Percentiles rank a stretch among this genome's conserved stretches.
phyloP scores from a whole-genome alignment of 2,113 vertebrate species.

The Callipepla californica region DNA sequence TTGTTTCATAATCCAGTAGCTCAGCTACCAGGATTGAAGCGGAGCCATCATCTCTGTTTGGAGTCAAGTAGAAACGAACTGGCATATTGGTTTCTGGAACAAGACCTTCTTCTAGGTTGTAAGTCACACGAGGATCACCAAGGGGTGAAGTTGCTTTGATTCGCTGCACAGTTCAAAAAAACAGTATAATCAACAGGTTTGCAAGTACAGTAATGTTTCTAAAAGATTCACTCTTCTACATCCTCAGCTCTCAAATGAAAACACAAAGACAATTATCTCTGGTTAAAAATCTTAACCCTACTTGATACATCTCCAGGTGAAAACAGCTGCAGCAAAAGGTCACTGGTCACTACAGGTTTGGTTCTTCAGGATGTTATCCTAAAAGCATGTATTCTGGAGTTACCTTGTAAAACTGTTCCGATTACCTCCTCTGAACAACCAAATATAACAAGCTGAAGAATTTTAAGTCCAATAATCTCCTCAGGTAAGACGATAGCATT shows the following conservation, averaged over 20 bases:
- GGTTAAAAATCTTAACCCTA: not conserved
- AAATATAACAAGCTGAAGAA: not conserved
- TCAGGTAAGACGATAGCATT: not conserved
- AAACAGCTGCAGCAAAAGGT: not conserved
- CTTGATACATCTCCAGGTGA: not conserved
- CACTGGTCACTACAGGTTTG: not conserved
- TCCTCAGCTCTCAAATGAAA: not conserved
- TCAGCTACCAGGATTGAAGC: constrained; percentile 89
- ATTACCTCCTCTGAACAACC: not conserved
- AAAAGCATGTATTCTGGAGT: not conserved
- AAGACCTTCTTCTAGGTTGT: constrained; percentile 89
- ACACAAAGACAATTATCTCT: not conserved
- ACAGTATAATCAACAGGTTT: not conserved
- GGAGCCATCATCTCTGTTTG: constrained; percentile 88
- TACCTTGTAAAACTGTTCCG: not conserved
- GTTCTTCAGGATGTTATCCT: not conserved
- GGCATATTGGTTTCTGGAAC: constrained; percentile 91
- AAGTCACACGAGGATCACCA: constrained; percentile 88
- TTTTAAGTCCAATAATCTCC: not conserved
- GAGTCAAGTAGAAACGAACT: constrained; percentile 88
- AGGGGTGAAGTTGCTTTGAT: constrained; percentile 88
- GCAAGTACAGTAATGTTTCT: not conserved
- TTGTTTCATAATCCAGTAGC: constrained; percentile 88
- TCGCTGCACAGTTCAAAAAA: constrained; percentile 75
- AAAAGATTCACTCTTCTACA: not conserved